A percentile compares a stretch with the other conserved stretches of the same genome.
These are phyloP conservation scores for Tetranychus truncatus DNA, from an alignment of 2,888 invertebrate genomes.

Conservation along the genomic window DNA sequence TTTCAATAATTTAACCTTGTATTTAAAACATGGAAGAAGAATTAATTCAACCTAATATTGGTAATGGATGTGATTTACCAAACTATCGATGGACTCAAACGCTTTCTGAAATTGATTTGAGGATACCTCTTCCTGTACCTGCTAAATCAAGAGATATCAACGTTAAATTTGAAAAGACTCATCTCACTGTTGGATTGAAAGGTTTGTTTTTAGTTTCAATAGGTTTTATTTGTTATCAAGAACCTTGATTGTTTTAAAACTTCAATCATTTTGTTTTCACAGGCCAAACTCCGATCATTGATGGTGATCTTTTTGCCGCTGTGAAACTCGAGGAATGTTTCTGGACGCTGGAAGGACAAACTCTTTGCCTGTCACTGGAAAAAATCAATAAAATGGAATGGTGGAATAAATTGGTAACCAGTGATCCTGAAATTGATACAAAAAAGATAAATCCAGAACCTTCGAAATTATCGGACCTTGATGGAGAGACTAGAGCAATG, in stretches of 20 bases:
- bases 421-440: constrained; percentile 93
- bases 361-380: constrained; percentile 78
- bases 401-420: constrained; percentile 75
- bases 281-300: constrained; percentile 58
- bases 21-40: too few species aligned
- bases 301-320: constrained; percentile 68
- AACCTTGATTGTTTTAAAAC: too few species aligned
- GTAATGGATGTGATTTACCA: constrained; percentile 85
- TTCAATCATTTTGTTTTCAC: too few species aligned
- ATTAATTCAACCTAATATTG: constrained; percentile 51
- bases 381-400: constrained; percentile 98
- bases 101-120: constrained; percentile 68
- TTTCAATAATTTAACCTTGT: too few species aligned
- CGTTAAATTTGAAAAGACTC: constrained; percentile 36
- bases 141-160: constrained; percentile 36
- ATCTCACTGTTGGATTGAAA: too few species aligned
- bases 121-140: constrained; percentile 33
- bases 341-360: too few species aligned
- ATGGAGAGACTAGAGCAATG: constrained; percentile 87
- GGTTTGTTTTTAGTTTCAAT: too few species aligned
- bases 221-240: too few species aligned
- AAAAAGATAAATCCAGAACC: constrained; percentile 95
- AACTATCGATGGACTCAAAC: constrained; percentile 95
- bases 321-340: constrained; percentile 88
- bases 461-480: constrained; percentile 76